phyloP scores from a whole-genome alignment of 2,797 vertebrate genomes.

The Epinephelus awoara region DNA sequence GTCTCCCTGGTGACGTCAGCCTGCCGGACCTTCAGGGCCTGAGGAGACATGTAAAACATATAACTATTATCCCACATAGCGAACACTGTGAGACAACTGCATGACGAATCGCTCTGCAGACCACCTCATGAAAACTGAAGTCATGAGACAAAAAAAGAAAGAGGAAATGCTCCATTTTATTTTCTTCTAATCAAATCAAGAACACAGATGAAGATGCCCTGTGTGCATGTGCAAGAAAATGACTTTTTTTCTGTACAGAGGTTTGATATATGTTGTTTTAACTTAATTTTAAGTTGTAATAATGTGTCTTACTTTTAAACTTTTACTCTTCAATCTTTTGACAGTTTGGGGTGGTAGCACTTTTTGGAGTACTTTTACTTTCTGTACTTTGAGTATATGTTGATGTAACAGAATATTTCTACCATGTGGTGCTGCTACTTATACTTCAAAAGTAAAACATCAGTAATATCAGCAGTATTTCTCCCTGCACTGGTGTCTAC shows the following conservation, averaged over 20 bases:
- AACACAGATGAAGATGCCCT: neutral
- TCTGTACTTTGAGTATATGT: neutral
- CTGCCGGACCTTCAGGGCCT: conserved; percentile 96
- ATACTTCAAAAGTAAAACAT: no score
- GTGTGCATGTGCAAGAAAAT: neutral
- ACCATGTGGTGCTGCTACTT: no score
- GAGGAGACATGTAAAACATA: neutral
- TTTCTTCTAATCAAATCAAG: conserved; percentile 15
- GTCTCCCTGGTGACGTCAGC: conserved; percentile 98
- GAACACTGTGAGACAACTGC: neutral
- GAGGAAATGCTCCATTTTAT: neutral
- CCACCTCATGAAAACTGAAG: conserved; percentile 4
- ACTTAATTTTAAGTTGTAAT: no score
- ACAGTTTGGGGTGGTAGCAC: neutral
- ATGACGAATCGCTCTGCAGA: conserved; percentile 7
- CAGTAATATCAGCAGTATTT: neutral
- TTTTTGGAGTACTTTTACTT: neutral
- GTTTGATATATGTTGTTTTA: no score
- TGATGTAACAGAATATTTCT: neutral
- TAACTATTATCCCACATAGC: neutral
- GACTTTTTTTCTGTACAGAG: no score
- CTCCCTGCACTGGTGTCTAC: neutral
- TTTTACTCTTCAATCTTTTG: neutral
- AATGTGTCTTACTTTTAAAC: neutral
- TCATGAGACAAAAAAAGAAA: conserved; percentile 12